phyloP scores from a whole-genome alignment of 1,140 invertebrate species.

The Lasioglossum baleicum region DNA sequence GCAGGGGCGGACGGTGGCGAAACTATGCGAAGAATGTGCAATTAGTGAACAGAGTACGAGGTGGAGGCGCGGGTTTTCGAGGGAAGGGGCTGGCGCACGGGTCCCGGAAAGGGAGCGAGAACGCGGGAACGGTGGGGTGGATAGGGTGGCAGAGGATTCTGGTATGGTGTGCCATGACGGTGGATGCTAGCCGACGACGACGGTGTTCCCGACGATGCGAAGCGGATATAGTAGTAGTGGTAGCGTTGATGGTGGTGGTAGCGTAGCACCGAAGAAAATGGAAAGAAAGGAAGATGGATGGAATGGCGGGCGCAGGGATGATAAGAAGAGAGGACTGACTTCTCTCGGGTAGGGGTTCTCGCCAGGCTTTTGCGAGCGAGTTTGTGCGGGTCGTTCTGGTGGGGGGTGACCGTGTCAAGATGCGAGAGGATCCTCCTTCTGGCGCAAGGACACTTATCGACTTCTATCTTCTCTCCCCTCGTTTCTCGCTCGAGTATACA shows the following conservation, averaged over 20 bases:
- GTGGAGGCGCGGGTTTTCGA: conserved; percentile 52
- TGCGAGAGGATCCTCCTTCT: conserved; percentile 63
- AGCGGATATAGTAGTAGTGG: not conserved
- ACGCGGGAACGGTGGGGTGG: not conserved
- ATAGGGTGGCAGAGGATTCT: conserved; percentile 29
- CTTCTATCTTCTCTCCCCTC: conserved; percentile 48
- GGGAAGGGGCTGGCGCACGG: conserved; percentile 47
- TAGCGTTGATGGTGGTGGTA: conserved; percentile 36
- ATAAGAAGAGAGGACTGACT: conserved; percentile 60
- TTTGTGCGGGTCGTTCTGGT: conserved; percentile 40
- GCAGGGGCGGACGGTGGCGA: conserved; percentile 81
- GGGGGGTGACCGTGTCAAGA: conserved; percentile 67
- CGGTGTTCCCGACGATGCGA: not conserved
- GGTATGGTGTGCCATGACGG: conserved; percentile 63
- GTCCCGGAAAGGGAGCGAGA: conserved; percentile 59
- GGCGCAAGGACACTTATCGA: conserved; percentile 65
- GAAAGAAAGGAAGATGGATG: conserved; percentile 80
- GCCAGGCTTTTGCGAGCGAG: conserved; percentile 26
- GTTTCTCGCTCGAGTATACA: conserved; percentile 54
- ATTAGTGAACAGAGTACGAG: conserved; percentile 88
- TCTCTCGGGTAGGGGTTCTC: conserved; percentile 13
- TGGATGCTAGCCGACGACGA: conserved; percentile 37
- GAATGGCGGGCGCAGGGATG: conserved; percentile 69
- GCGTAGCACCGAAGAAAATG: conserved; percentile 74
- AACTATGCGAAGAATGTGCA: conserved; percentile 95